Base-by-base conservation (phyloP, 2,888 invertebrate genomes). In the Monopis laevigella region DNA sequence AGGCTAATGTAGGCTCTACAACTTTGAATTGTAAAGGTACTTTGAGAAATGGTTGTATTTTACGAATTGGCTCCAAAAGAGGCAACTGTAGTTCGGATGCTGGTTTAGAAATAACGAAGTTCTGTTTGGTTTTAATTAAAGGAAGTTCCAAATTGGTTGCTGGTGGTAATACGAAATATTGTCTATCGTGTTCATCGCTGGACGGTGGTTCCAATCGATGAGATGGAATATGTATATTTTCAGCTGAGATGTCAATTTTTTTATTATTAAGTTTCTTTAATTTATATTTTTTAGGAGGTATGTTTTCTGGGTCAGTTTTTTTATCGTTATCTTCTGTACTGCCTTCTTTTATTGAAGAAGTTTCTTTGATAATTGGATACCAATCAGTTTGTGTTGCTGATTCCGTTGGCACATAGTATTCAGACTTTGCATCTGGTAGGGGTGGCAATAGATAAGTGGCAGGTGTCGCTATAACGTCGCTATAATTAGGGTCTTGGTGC, bases 61-160 rank as follows among this genome's bases (percentile, higher is more conserved):
- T 47, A 43, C 73, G 69, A 62, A 67, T 68, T 44, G 52, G 60
- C 46, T 65, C 62, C 44, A 67, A 59, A 1, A 56, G 51, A 14
- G 82, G 83, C 8, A 74, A 54, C 46, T 77, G 66, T n/a, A 81
- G 50, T 38, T 78, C 75, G 24, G 67, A 60, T 2, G 82, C 62
- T 2, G 82, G 81, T 10, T 66, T 58, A 2, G 73, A 63, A 40
- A 62, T 45, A 16, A 58, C 48, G 44, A 62, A 74, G 42, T 70
- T 65, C 46, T 67, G 10, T 12, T 38, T 40, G 3, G 11, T 18
- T n/a, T 40, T 21, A 2, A 40, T n/a, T 3, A 17, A 29, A n/a
- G 45, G 45, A 10, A 42, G 2, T 29, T 40, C 14, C 11, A 39
- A 39, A 14, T 44, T 41, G 3, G 35, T 16, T 8, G 35, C 12